Evolutionary conservation across 2,113 vertebrate species (phyloP).

Genomic region (Anarrhichthys ocellatus): DNA sequence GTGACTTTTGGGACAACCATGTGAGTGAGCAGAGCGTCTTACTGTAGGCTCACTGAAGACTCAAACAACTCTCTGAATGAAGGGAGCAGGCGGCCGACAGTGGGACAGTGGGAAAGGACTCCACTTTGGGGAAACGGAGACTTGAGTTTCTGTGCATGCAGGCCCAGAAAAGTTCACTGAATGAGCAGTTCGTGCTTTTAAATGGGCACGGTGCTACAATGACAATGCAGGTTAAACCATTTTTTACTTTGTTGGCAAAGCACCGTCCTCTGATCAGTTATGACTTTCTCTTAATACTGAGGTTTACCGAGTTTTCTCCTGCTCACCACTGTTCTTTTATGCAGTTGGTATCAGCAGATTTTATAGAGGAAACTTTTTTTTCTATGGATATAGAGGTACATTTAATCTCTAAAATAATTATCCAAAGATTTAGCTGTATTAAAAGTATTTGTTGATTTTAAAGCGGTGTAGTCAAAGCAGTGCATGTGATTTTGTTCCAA

Average conservation of each 20-base stretch:
- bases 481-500: not conserved
- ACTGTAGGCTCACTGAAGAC: constrained; percentile 38
- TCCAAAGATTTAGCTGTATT: constrained; percentile 7
- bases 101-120: constrained; percentile 10
- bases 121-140: not conserved
- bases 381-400: not conserved
- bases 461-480: constrained; percentile 8
- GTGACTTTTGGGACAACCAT: constrained; percentile 45
- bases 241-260: constrained; percentile 10
- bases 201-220: constrained; percentile 16
- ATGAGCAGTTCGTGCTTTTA: constrained; percentile 17
- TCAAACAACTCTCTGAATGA: constrained; percentile 13
- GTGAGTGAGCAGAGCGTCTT: constrained; percentile 51
- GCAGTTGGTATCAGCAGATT: constrained; percentile 14
- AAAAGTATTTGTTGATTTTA: constrained; percentile 19
- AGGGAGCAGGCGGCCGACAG: constrained; percentile 8
- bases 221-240: not conserved
- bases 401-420: constrained; percentile 1
- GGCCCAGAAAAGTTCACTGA: constrained; percentile 21
- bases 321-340: constrained; percentile 12
- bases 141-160: constrained; percentile 31
- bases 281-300: constrained; percentile 25
- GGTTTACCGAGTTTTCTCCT: constrained; percentile 37
- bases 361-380: constrained; percentile 21
- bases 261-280: constrained; percentile 19